These are phyloP conservation scores for Euproctis similis DNA, from an alignment of 2,888 invertebrate species.

Conservation along the genomic window DNA sequence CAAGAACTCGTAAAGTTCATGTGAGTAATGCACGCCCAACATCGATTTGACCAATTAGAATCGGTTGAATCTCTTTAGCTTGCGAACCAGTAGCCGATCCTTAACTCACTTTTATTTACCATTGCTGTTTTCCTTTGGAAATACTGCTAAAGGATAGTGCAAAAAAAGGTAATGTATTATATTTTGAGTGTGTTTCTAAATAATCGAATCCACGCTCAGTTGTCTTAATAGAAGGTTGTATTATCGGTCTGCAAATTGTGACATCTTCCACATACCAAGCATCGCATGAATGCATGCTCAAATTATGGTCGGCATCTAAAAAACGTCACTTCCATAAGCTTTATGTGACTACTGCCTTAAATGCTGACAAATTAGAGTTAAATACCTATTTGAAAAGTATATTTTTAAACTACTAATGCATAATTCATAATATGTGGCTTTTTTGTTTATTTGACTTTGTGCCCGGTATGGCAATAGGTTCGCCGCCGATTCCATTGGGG, in stretches of 20 bases:
- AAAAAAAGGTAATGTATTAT: too few species aligned
- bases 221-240: constrained; percentile 20
- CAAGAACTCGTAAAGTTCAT: constrained; percentile 44
- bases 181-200: background rate
- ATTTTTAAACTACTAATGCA: too few species aligned
- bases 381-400: too few species aligned
- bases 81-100: constrained; percentile 12
- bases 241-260: constrained; percentile 31
- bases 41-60: constrained; percentile 61
- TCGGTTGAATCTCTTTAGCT: constrained; percentile 29
- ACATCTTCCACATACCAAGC: constrained; percentile 46
- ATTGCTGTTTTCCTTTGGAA: constrained; percentile 5
- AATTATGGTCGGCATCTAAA: constrained; percentile 21
- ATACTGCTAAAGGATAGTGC: too few species aligned
- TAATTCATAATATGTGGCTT: too few species aligned
- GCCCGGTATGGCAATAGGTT: too few species aligned
- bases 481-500: too few species aligned
- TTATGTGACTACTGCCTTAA: constrained; percentile 13
- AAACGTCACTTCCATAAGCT: constrained; percentile 15
- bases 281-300: constrained; percentile 19
- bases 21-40: constrained; percentile 42
- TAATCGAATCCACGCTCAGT: background rate
- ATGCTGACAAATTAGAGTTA: too few species aligned
- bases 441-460: too few species aligned
- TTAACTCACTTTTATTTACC: background rate